These are phyloP conservation scores for Drosophila nigromelanica DNA, from an alignment of 1,140 invertebrate genomes.

Conservation along the genomic window DNA sequence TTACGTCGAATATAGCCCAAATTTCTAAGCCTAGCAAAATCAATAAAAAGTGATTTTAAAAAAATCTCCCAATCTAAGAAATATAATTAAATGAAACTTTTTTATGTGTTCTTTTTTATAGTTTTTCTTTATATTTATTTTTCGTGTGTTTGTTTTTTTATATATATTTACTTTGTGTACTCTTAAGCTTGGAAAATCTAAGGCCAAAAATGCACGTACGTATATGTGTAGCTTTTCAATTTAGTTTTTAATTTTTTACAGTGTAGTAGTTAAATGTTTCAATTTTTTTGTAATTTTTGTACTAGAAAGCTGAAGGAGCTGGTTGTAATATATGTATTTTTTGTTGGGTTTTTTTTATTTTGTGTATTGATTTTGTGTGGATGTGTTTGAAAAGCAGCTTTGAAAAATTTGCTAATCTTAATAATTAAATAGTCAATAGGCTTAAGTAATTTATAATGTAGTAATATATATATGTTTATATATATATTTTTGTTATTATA, in stretches of 20 bases:
- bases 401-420: slow-evolving; percentile 80
- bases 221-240: slow-evolving; percentile 61
- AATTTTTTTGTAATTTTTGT: slow-evolving; percentile 56
- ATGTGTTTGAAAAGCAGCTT: slow-evolving; percentile 54
- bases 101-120: slow-evolving; percentile 19
- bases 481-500: slow-evolving; percentile 66
- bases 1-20: not conserved
- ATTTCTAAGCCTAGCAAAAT: no score
- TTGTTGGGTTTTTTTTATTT: slow-evolving; percentile 11
- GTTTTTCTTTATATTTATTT: slow-evolving; percentile 55
- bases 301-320: slow-evolving; percentile 67
- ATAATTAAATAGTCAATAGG: slow-evolving; percentile 62
- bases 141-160: slow-evolving; percentile 59
- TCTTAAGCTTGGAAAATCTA: slow-evolving; percentile 75
- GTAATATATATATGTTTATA: slow-evolving; percentile 32
- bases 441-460: slow-evolving; percentile 61
- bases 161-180: slow-evolving; percentile 53
- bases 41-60: no score
- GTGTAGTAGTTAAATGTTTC: slow-evolving; percentile 46
- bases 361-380: slow-evolving; percentile 13
- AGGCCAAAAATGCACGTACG: slow-evolving; percentile 78
- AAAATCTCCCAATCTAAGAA: not conserved
- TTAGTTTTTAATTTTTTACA: slow-evolving; percentile 52
- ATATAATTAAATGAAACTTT: slow-evolving; percentile 6
- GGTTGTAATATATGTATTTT: slow-evolving; percentile 12